A percentile compares a stretch with the other conserved stretches of the same genome.
phyloP scores from a whole-genome alignment of 2,113 vertebrate species.

The Cygnus atratus region DNA sequence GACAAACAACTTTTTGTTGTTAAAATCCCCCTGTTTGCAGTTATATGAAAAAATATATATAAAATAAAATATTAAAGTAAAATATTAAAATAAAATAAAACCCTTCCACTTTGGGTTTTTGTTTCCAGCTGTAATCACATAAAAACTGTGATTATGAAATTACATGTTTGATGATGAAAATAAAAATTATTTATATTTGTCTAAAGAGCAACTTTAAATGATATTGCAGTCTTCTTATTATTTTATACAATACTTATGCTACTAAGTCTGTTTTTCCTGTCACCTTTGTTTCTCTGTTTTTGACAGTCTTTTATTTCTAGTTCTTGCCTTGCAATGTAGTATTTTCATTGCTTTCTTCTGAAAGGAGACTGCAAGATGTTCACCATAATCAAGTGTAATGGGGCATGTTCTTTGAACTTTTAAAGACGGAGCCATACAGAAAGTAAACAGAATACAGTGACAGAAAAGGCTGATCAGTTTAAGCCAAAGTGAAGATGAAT shows the following conservation, averaged over 20 bases:
- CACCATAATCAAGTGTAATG: conserved; percentile 32
- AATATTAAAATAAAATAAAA: neutral
- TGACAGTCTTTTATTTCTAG: neutral
- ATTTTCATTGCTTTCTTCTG: conserved; percentile 8
- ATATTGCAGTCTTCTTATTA: neutral
- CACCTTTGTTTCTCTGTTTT: neutral
- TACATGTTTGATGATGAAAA: neutral
- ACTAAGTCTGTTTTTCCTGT: neutral
- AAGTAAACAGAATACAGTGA: neutral
- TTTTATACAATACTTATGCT: neutral
- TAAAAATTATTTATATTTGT: neutral
- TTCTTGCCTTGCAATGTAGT: neutral
- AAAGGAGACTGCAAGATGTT: neutral
- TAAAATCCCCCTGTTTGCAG: neutral
- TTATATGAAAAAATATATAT: neutral
- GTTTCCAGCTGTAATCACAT: neutral
- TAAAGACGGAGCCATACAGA: neutral
- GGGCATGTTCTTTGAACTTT: neutral
- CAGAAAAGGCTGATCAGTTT: neutral
- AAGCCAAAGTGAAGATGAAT: neutral
- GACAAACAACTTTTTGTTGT: neutral
- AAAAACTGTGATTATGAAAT: conserved; percentile 21
- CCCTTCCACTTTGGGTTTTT: accelerated
- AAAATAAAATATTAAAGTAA: neutral
- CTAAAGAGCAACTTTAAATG: neutral